These are phyloP conservation scores for Strix occidentalis DNA, from an alignment of 2,797 vertebrate species.

Conservation along the genomic window DNA sequence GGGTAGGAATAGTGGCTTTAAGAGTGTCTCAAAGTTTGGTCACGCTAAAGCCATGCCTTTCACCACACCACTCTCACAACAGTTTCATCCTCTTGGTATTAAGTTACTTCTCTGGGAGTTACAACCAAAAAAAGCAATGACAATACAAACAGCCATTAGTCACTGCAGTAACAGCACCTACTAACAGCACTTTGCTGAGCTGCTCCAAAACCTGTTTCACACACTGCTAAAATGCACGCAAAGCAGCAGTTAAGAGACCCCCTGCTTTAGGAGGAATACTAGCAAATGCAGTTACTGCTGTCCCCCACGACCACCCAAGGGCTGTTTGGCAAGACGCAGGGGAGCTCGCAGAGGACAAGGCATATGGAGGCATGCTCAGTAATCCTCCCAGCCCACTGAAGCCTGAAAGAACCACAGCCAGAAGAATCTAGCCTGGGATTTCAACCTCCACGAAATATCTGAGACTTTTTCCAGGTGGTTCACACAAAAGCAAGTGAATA, in stretches of 20 bases:
- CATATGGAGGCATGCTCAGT: rapidly evolving
- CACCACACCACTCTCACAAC: not conserved
- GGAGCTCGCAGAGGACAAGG: rapidly evolving
- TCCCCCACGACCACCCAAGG: not conserved
- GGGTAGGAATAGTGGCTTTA: not conserved
- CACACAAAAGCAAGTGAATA: not conserved
- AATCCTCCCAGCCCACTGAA: rapidly evolving
- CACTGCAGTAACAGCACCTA: not conserved
- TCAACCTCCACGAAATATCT: not conserved
- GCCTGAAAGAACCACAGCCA: not conserved
- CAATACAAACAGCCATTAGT: not conserved
- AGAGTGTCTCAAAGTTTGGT: not conserved
- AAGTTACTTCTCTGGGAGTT: not conserved
- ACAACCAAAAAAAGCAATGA: not conserved
- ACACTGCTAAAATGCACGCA: rapidly evolving
- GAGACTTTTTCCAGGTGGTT: not conserved
- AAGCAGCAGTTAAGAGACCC: not conserved
- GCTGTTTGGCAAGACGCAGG: not conserved
- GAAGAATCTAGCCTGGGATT: not conserved
- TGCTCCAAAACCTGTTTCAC: not conserved
- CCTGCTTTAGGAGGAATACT: not conserved
- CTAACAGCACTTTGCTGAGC: not conserved
- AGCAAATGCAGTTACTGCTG: not conserved
- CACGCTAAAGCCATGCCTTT: not conserved
- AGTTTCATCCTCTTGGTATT: not conserved